Base-by-base conservation (phyloP, 2,113 vertebrate genomes). In the Craseonycteris thonglongyai region DNA sequence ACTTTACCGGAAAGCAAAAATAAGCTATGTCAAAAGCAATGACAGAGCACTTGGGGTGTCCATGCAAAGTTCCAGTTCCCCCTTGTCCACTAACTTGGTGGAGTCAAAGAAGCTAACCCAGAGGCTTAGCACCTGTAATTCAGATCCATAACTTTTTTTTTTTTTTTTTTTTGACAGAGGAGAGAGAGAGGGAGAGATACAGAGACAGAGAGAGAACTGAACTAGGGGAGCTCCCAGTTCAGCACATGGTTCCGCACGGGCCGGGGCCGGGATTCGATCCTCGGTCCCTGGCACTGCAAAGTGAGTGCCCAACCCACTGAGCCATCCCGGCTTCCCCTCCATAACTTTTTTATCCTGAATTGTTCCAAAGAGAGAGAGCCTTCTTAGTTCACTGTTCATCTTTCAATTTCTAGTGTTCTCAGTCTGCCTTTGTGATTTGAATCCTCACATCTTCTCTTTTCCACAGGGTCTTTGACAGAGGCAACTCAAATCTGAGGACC, bases 1-100 rank as follows among this genome's bases (percentile, higher is more conserved):
- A 38, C 93, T 96, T 95, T 81, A 90, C 91, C 35, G 19, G 93
- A 80, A 95, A 79, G 56, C 40, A 82, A 59, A 51, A 89, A 83
- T 47, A 78, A 66, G 14, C 65, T 74, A 30, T 30, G 69, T 83
- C 51, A 89, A 91, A 88, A 94, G 42, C 69, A 94, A 4, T 89
- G 59, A 96, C 83, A 91, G 71, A 88, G 79, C 71, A 74, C 33
- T 92, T 79, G 49, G 56, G 38, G 81, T 91, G 28, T 89, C 56
- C 28, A 8, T 6, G 9, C 35, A 86, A 45, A 91, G 86, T 35
- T 88, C 24, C 59, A 90, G 30, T 69, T 51, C 30, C n/a, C 35
- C 5, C 49, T 66, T 90, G 24, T 65, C 75, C 35, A 30, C n/a
- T 61, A 47, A 87, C 47, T 86, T 63, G 63, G 6, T 82, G 42